Base-by-base conservation (phyloP, 2,888 invertebrate genomes). In the Aromia moschata region DNA sequence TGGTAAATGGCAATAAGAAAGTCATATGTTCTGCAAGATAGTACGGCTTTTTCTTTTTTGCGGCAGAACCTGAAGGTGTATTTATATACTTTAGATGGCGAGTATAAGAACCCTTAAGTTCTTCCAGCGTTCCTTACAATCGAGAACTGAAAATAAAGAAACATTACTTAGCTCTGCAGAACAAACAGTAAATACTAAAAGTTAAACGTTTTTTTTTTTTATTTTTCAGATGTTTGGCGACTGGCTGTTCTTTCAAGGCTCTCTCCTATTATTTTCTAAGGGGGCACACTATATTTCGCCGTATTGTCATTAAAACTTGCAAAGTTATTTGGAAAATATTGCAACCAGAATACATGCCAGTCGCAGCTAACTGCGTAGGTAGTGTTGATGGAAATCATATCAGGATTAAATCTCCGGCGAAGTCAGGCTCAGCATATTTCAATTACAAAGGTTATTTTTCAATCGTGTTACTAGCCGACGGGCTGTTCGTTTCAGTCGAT, bases 71-170 rank as follows among this genome's bases (percentile, higher is more conserved):
- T 12, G 25, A 49, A 58, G 79, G 78, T 2, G 79, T 78, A 65
- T 79, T 77, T 10, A 75, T 71, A 4, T 77, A 77, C 25, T 61
- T 64, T 20, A 64, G 43, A 36, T 58, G 52, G 1, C 81, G 74
- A 1, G 80, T 80, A n/a, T 80, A 73, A 38, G 80, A 80, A 33
- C 80, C 81, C 82, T 74, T n/a, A 82, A 65, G 63, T 82, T 82
- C 25, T 80, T 72, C 81, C 82, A 82, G 40, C 81, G 73, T 65
- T 82, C 81, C 70, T 81, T 82, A 33, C 62, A 62, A 12, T 64
- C 61, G 16, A 47, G 37, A 4, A 53, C 59, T 64, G 25, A 7
- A 55, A 56, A 31, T 25, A 55, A 25, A 25, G 7, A 25, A 7
- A 25, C 25, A 25, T n/a, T n/a, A n/a, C n/a, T 3, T 25, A 7